Evolutionary conservation across 2,888 invertebrate genomes (phyloP).

Genomic region (Ectemnius cavifrons): DNA sequence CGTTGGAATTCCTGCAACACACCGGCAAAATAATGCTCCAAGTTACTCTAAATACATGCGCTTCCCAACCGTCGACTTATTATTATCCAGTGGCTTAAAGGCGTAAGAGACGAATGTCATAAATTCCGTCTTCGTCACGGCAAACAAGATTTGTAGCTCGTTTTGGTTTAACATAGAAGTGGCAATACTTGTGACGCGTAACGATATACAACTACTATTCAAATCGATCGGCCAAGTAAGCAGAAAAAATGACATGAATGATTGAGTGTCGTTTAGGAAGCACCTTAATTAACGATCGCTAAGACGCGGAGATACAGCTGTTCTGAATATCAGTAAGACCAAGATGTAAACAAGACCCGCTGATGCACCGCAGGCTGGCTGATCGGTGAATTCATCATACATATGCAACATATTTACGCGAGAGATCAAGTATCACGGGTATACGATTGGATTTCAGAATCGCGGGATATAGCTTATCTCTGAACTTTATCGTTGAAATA

Average conservation of each 20-base stretch:
- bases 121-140: too few relatives aligned
- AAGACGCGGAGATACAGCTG: slow-evolving; percentile 31
- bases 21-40: too few relatives aligned
- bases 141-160: too few relatives aligned
- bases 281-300: slow-evolving; percentile 45
- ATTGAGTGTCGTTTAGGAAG: slow-evolving; percentile 20
- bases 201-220: too few relatives aligned
- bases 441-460: slow-evolving; percentile 40
- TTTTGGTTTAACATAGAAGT: too few relatives aligned
- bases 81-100: too few relatives aligned
- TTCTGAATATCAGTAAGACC: slow-evolving; percentile 24
- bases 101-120: too few relatives aligned
- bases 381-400: slow-evolving; percentile 16
- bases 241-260: background rate
- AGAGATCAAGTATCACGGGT: slow-evolving; percentile 30
- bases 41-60: too few relatives aligned
- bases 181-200: too few relatives aligned
- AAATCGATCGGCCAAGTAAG: too few relatives aligned
- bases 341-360: slow-evolving; percentile 15
- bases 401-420: slow-evolving; percentile 24
- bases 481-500: slow-evolving; percentile 30
- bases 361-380: slow-evolving; percentile 18
- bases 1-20: too few relatives aligned
- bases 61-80: too few relatives aligned
- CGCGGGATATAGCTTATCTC: slow-evolving; percentile 26